Evolutionary conservation across 2,888 invertebrate species (phyloP).

Genomic region (Dynastes grantii): DNA sequence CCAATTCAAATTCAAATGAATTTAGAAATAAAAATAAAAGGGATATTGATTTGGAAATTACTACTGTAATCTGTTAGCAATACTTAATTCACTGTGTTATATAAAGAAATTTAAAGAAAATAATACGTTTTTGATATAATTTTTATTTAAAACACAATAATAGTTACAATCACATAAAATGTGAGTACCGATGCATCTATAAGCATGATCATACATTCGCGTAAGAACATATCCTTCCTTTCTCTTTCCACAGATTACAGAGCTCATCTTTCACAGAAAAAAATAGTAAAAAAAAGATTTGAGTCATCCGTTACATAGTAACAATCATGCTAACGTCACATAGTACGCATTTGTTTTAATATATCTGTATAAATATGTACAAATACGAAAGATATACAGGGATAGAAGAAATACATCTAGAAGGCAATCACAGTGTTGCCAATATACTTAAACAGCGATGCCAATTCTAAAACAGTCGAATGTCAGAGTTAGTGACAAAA

Average conservation of each 20-base stretch:
- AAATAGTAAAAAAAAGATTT: constrained; percentile 41
- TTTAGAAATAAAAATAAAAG: no score
- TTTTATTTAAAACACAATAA: constrained; percentile 41
- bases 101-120: not conserved
- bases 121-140: constrained; percentile 10
- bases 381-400: constrained; percentile 5
- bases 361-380: constrained; percentile 49
- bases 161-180: constrained; percentile 32
- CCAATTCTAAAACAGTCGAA: no score
- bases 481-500: no score
- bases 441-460: no score
- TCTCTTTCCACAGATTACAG: constrained; percentile 18
- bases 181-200: constrained; percentile 60
- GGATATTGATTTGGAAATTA: no score
- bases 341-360: constrained; percentile 53
- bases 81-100: no score
- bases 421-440: no score
- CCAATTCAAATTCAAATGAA: no score
- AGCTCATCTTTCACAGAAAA: constrained; percentile 48
- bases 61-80: no score
- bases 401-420: not conserved
- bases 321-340: constrained; percentile 62
- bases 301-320: constrained; percentile 54
- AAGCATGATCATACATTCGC: constrained; percentile 62
- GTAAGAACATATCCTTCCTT: constrained; percentile 47